phyloP scores from a whole-genome alignment of 2,888 invertebrate species.

The Hofmannophila pseudospretella region DNA sequence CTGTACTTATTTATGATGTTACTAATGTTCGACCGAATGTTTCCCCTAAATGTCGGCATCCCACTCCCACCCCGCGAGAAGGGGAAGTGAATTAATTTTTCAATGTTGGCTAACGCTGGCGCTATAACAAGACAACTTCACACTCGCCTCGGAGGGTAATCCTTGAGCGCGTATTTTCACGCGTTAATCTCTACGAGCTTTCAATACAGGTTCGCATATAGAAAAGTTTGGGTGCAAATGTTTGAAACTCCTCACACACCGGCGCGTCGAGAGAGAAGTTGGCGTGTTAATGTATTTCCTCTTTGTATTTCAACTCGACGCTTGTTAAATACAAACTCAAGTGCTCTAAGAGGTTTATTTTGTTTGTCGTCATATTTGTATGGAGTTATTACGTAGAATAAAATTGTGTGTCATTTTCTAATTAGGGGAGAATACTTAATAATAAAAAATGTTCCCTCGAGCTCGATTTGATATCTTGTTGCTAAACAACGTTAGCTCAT shows the following conservation, averaged over 20 bases:
- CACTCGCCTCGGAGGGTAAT: slow-evolving; percentile 51
- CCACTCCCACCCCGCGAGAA: slow-evolving; percentile 3
- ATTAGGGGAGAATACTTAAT: too few species aligned
- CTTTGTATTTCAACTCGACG: slow-evolving; percentile 65
- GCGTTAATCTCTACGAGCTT: slow-evolving; percentile 71
- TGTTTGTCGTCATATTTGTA: slow-evolving; percentile 3
- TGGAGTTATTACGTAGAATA: not conserved
- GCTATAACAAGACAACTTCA: slow-evolving; percentile 62
- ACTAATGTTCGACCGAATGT: too few species aligned
- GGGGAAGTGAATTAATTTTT: slow-evolving; percentile 34
- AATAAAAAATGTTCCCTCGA: too few species aligned
- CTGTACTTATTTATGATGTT: too few species aligned
- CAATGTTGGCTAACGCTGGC: slow-evolving; percentile 26
- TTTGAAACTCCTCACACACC: slow-evolving; percentile 63
- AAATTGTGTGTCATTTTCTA: too few species aligned
- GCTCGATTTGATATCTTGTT: too few species aligned
- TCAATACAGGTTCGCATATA: slow-evolving; percentile 69
- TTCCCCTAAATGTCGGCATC: too few species aligned
- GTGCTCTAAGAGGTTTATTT: slow-evolving; percentile 22
- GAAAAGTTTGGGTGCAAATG: slow-evolving; percentile 70
- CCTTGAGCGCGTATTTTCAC: slow-evolving; percentile 66
- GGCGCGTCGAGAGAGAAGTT: slow-evolving; percentile 50
- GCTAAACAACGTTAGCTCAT: too few species aligned
- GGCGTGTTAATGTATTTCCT: slow-evolving; percentile 72
- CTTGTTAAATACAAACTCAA: slow-evolving; percentile 44